phyloP scores from a whole-genome alignment of 2,797 vertebrate species.

The Cyclura pinguis region DNA sequence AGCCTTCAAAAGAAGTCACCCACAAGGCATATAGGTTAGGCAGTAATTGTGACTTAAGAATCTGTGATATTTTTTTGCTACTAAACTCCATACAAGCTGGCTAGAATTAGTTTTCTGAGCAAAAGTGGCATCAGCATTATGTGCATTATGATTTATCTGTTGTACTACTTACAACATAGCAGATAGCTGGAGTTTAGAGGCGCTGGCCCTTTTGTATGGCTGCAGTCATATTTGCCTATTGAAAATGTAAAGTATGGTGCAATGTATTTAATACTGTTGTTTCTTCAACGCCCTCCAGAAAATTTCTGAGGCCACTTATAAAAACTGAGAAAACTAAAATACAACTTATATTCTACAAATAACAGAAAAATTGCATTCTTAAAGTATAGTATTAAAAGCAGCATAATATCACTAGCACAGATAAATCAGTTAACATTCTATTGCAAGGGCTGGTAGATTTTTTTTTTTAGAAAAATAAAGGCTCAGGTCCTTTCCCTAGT shows the following conservation, averaged over 20 bases:
- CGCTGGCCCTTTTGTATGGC: not conserved
- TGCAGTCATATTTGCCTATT: not conserved
- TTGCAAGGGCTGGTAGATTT: not conserved
- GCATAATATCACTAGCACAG: not conserved
- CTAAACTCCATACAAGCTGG: not conserved
- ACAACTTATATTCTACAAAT: not conserved
- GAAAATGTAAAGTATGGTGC: not conserved
- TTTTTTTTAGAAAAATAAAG: no score
- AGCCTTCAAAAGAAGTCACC: no score
- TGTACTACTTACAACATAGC: not conserved
- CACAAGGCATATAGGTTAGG: not conserved
- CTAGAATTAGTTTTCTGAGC: not conserved
- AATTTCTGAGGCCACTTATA: not conserved
- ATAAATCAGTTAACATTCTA: not conserved
- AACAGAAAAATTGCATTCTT: not conserved
- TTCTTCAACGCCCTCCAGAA: not conserved
- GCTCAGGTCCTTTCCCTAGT: not conserved
- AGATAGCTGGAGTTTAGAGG: fast-evolving
- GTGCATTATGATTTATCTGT: not conserved
- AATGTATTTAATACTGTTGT: not conserved
- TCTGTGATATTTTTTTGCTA: not conserved
- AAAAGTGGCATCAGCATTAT: not conserved
- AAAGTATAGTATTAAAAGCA: not conserved
- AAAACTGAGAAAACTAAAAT: not conserved
- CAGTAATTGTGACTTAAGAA: not conserved